Base-by-base conservation (phyloP, 2,888 invertebrate genomes). In the Dione vanillae region DNA sequence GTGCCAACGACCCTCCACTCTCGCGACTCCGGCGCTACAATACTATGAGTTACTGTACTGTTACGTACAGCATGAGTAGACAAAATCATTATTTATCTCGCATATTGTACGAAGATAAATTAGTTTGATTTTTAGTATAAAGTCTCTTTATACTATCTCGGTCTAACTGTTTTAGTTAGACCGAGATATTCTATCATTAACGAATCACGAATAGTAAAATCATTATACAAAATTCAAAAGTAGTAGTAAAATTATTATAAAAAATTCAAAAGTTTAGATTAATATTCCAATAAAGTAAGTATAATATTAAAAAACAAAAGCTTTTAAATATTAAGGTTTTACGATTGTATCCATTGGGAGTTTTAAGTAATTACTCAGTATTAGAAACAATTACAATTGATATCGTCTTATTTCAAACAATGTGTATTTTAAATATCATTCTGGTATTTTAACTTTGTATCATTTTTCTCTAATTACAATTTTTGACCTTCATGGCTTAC, bases 1-100 rank as follows among this genome's bases (percentile, higher is more conserved):
- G 84, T 86, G 91, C 78, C 84, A 83, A 84, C 84, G 84, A 84
- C 82, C 82, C 79, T 80, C 78, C 76, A 68, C 85, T 84, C 83
- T 79, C 78, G 76, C 79, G 75, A 86, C 88, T 87, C 87, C 82
- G 82, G 88, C 88, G 87, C 86, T 69, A 62, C 62, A 56, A 45
- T 20, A 54, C 62, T 45, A 67, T 27, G 67, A 61, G 59, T 52
- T n/a, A n/a, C n/a, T n/a, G 64, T 45, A 27, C 16, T 20, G 49
- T 20, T 69, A 41, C 43, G 14, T 43, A 49, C 19, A 47, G 64
- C 19, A 51, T 64, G 64, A 64, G 49, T 45, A 61, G 27, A 43
- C 61, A 61, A 45, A 61, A 61, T 61, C 43, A 61, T 61, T 61
- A 61, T 61, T 61, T 61, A 61, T 61, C 45, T 16, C 45, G 35